phyloP scores from a whole-genome alignment of 1,140 invertebrate species.

The Periplaneta americana region DNA sequence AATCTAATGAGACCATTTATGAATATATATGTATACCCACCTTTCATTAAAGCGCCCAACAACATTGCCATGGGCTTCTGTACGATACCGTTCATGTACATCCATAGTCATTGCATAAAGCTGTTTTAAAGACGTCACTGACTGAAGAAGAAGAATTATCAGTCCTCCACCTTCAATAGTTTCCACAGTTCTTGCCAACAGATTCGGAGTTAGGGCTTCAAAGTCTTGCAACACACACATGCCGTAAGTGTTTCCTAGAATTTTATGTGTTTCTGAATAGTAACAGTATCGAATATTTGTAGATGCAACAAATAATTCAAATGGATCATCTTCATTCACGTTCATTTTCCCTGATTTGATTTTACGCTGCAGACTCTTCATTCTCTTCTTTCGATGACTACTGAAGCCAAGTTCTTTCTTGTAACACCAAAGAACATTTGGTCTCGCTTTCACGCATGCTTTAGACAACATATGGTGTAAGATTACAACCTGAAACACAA shows the following conservation, averaged over 20 bases:
- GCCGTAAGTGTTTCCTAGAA: conserved; percentile 96
- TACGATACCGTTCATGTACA: conserved; percentile 92
- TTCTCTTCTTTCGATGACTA: conserved; percentile 91
- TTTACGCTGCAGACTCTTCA: conserved; percentile 82
- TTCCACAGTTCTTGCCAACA: conserved; percentile 95
- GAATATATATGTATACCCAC: conserved; percentile 35
- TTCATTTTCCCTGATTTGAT: conserved; percentile 84
- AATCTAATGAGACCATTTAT: no score
- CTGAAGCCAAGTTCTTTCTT: conserved; percentile 95
- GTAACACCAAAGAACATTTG: conserved; percentile 96
- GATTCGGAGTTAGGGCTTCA: conserved; percentile 97
- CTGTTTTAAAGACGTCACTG: conserved; percentile 85
- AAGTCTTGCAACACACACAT: conserved; percentile 98
- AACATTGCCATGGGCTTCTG: conserved; percentile 90
- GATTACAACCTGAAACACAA: conserved; percentile 72
- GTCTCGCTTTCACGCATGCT: conserved; percentile 84
- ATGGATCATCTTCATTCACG: conserved; percentile 93
- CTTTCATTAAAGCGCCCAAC: conserved; percentile 95
- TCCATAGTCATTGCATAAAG: conserved; percentile 98
- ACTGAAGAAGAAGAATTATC: conserved; percentile 78
- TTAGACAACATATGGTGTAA: conserved; percentile 97
- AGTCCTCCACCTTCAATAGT: conserved; percentile 98
- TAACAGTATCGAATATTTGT: conserved; percentile 97
- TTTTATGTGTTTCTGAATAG: conserved; percentile 96
- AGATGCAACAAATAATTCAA: conserved; percentile 93